These are phyloP conservation scores for Drosophila koepferae DNA, from an alignment of 2,888 invertebrate species.

Conservation along the genomic window DNA sequence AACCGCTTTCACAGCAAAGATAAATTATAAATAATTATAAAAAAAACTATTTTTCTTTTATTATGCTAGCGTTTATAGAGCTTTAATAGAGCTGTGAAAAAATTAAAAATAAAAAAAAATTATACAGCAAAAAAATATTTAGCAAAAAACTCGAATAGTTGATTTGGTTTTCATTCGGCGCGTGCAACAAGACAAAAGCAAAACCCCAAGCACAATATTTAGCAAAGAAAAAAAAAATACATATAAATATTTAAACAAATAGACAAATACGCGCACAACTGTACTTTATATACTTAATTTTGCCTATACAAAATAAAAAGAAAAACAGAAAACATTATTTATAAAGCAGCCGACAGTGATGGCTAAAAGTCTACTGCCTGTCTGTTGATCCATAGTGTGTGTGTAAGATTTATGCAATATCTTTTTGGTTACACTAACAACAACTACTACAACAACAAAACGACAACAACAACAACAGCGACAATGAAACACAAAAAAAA, in stretches of 20 bases:
- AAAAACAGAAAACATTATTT: neutral
- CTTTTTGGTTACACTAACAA: conserved; percentile 38
- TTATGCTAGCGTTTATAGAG: conserved; percentile 34
- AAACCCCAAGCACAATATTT: conserved; percentile 40
- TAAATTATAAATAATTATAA: conserved; percentile 13
- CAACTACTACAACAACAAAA: conserved; percentile 10
- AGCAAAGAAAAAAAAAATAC: conserved; percentile 8
- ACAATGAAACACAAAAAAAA: conserved; percentile 21
- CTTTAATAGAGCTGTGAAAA: conserved; percentile 39
- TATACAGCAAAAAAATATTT: conserved; percentile 2
- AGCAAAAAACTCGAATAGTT: conserved; percentile 48
- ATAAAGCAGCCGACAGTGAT: conserved; percentile 6
- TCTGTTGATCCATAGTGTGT: neutral
- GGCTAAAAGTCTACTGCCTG: conserved; percentile 13
- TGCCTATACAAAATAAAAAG: conserved; percentile 44
- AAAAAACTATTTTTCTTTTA: conserved; percentile 13
- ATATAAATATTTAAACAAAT: neutral
- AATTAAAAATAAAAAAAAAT: neutral
- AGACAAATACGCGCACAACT: conserved; percentile 49
- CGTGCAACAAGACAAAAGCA: conserved; percentile 60
- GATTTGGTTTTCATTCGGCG: conserved; percentile 86
- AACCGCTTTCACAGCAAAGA: conserved; percentile 66
- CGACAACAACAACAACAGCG: conserved; percentile 22
- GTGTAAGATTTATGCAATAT: conserved; percentile 24
- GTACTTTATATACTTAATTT: conserved; percentile 67